Evolutionary conservation across 2,113 vertebrate species (phyloP), one percentile per base, ranked within the genome.

Genomic region (Petroica traversi): DNA sequence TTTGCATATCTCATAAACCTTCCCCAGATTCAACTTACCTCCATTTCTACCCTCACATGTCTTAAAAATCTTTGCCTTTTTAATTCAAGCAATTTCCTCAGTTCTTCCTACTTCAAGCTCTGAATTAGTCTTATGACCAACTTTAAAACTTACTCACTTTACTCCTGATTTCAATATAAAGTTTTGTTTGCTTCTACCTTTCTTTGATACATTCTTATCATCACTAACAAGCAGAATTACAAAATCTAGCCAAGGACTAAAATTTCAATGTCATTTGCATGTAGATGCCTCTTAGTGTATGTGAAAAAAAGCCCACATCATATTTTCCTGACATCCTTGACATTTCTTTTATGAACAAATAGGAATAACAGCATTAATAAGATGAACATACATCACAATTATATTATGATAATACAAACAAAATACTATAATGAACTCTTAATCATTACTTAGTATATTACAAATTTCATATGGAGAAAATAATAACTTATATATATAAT

Each of bases 401-500:
- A 94, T 63, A 83, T 89, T 96, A 92, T 66, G 66, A 95, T 97
- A 93, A 97, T 94, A 95, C 90, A 84, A 96, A 90, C 87, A 49
- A 93, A 95, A 88, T 66, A 94, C 73, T 93, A 85, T 95, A 85
- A 97, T 91, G 86, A 96, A 95, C 91, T 97, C 92, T 93, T 97
- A 97, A 97, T 97, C 76, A 97, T 97, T 97, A 97, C 79, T 95
- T 96, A 97, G 86, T 94, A 93, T 91, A 97, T 95, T 97, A 97
- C 67, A 97, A 95, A 92, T 92, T 97, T 97, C 82, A 34, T 89
- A 95, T 59, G 71, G 68, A 89, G 88, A 98, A 97, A 98, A 97
- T 95, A 97, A 95, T 95, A 96, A 91, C 93, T 79, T 95, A 97
- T 69, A 85, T 96, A 96, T 96, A 92, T 96, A 97, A 97, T 97